Evolutionary conservation across 1,140 invertebrate genomes (phyloP), one percentile per base, ranked within the genome.

Genomic region (Eumeta japonica): DNA sequence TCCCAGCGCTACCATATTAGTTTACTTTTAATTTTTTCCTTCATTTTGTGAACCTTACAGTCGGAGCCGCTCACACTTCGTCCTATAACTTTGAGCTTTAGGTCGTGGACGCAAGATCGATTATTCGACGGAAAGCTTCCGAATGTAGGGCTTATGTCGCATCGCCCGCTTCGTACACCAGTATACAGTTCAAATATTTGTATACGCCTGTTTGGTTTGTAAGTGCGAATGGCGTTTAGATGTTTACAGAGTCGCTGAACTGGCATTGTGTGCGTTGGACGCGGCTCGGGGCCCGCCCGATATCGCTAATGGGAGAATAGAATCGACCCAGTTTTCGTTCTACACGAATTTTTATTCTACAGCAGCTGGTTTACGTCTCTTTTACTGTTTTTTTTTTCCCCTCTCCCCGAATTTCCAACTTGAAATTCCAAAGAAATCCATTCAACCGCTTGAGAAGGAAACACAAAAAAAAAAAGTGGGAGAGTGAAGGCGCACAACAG

Each of bases 171-270:
- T 10, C n/a, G 37, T 38, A 38, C 37, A 38, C 64, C 62, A 65
- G 66, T 55, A 57, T 43, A 39, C 46, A 49, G 62, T 65, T 73
- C 61, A 66, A 71, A 73, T 73, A 73, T 73, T 73, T 68, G 59
- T 58, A 38, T 65, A 60, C 51, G 57, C 57, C 49, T 71, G 66
- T 70, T 73, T 71, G 62, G 46, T 67, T 62, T 65, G 65, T 70
- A 71, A 70, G 66, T 73, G 62, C 62, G 64, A 73, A 73, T 73
- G 64, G 64, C 65, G 61, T 63, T 73, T 65, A 63, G 53, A 53
- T 70, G 63, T 73, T 70, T 66, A 60, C 64, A 41, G 44, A 60
- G 62, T 61, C 56, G 58, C 61, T 61, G 58, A 63, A 64, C 61
- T 62, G n/a, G n/a, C n/a, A n/a, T n/a, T 62, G 56, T 62, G 57